These are phyloP conservation scores for Sepioteuthis lessoniana DNA, from an alignment of 2,888 invertebrate genomes.

Conservation along the genomic window DNA sequence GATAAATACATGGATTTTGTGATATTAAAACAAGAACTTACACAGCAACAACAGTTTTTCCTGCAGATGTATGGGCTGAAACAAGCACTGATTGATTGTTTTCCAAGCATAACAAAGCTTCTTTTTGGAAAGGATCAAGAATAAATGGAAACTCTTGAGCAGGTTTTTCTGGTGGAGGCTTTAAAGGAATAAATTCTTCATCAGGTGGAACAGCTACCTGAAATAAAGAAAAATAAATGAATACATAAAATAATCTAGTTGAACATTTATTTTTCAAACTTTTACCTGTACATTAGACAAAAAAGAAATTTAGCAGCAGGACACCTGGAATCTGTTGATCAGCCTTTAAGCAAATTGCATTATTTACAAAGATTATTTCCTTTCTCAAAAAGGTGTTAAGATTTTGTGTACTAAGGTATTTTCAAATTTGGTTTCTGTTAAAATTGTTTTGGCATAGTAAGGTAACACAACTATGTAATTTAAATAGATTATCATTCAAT, in stretches of 20 bases:
- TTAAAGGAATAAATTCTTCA: constrained; percentile 83
- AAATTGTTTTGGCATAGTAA: no score
- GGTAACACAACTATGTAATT: no score
- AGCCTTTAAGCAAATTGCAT: no score
- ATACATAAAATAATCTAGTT: not conserved
- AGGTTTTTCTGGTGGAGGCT: constrained; percentile 77
- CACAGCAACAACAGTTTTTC: constrained; percentile 98
- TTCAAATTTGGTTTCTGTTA: no score
- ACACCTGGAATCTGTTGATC: no score
- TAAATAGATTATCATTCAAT: no score
- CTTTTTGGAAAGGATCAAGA: constrained; percentile 97
- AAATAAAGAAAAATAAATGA: constrained; percentile 47
- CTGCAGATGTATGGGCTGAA: constrained; percentile 99
- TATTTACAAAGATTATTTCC: no score
- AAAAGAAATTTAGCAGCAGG: no score
- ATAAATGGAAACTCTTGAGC: constrained; percentile 95
- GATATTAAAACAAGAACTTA: constrained; percentile 78
- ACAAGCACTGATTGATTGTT: constrained; percentile 98
- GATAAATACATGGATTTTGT: no score
- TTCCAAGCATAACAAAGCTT: constrained; percentile 96
- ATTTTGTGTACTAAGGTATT: no score
- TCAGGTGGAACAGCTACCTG: constrained; percentile 88
- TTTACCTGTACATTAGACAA: not conserved
- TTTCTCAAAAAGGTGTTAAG: no score
- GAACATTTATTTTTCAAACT: not conserved